Conservation (phyloP, 2,797 vertebrate species). For the Takifugu ocellatus region DNA sequence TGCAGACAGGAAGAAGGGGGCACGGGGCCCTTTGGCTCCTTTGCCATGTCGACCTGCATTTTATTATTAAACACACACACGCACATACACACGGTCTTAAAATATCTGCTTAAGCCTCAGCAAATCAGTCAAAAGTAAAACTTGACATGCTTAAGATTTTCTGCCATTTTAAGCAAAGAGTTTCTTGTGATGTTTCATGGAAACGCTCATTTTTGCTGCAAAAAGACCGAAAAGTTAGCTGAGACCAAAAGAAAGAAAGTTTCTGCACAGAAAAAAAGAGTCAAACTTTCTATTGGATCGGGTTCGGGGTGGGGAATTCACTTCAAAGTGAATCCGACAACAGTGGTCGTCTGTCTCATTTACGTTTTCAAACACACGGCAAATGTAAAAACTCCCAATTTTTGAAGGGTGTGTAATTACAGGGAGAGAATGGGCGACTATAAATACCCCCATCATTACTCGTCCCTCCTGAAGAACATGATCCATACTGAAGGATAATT, state of each 20-base stretch:
- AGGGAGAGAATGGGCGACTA: slow-evolving; percentile 67
- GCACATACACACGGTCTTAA: slow-evolving; percentile 16
- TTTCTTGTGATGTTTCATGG: slow-evolving; percentile 9
- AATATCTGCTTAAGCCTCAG: slow-evolving; percentile 24
- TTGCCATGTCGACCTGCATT: slow-evolving; percentile 51
- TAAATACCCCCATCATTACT: slow-evolving; percentile 75
- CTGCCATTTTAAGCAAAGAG: slow-evolving; percentile 7
- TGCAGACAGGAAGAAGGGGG: slow-evolving; percentile 47
- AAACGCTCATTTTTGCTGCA: too few relatives aligned
- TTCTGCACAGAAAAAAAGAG: slow-evolving; percentile 46
- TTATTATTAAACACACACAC: slow-evolving; percentile 39
- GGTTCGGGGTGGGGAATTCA: slow-evolving; percentile 58
- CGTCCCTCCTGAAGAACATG: slow-evolving; percentile 66
- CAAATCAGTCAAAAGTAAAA: slow-evolving; percentile 21
- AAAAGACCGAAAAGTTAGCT: too few relatives aligned
- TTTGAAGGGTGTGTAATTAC: slow-evolving; percentile 73
- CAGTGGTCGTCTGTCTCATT: slow-evolving; percentile 69
- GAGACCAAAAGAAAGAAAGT: slow-evolving; percentile 21
- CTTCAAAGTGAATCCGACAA: slow-evolving; percentile 68
- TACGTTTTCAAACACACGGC: slow-evolving; percentile 66
- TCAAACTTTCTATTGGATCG: slow-evolving; percentile 59
- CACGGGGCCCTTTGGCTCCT: slow-evolving; percentile 52
- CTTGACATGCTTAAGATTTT: slow-evolving; percentile 5
- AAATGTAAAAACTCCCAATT: slow-evolving; percentile 68
- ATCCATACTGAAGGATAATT: slow-evolving; percentile 73